These are phyloP conservation scores for Zele albiditarsus DNA, from an alignment of 2,888 invertebrate genomes.

Conservation along the genomic window DNA sequence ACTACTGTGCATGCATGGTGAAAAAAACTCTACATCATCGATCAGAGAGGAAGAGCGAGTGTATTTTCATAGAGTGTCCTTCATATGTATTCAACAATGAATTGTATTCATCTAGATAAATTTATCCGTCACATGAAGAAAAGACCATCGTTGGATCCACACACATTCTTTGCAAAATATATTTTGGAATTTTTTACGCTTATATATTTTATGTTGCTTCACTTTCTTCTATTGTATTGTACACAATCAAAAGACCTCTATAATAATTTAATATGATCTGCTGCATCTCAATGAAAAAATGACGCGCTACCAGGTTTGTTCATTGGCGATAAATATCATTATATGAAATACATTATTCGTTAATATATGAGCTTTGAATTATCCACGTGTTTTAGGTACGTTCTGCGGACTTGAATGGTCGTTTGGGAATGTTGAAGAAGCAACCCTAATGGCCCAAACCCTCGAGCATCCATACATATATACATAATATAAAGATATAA, in stretches of 20 bases:
- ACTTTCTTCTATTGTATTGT: conserved; percentile 3
- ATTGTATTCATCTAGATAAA: not conserved
- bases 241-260: conserved; percentile 18
- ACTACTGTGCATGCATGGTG: conserved; percentile 23
- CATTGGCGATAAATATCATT: conserved; percentile 4
- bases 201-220: not conserved
- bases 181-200: conserved; percentile 13
- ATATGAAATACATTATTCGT: conserved; percentile 22
- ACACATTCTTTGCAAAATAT: conserved; percentile 14
- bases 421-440: conserved; percentile 20
- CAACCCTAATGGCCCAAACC: conserved; percentile 43
- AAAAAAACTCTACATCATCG: conserved; percentile 3
- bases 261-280: conserved; percentile 33
- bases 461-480: not conserved
- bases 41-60: conserved; percentile 6
- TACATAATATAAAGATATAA: not conserved
- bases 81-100: conserved; percentile 9
- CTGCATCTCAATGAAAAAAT: conserved; percentile 37
- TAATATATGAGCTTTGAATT: conserved; percentile 26
- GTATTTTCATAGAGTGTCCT: not conserved
- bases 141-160: not conserved
- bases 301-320: conserved; percentile 40
- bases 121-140: not conserved
- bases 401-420: not conserved
- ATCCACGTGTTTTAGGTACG: conserved; percentile 19